phyloP scores from a whole-genome alignment of 2,888 invertebrate species.

The Aphelenchoides bicaudatus region DNA sequence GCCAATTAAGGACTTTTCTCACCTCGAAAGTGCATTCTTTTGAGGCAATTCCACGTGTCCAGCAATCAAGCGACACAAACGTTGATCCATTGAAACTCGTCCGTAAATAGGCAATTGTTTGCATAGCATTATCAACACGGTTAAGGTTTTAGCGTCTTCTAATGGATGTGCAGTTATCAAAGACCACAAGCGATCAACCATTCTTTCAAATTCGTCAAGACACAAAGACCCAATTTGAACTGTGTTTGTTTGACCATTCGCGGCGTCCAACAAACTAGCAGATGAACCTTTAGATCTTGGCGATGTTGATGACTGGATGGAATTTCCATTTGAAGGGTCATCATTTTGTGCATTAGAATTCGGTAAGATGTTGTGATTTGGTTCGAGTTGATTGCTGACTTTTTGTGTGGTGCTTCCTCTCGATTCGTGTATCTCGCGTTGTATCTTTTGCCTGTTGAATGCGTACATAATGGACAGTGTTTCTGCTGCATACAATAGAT shows the following conservation, averaged over 20 bases:
- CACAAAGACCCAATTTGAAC: constrained; percentile 2
- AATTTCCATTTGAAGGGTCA: constrained; percentile 24
- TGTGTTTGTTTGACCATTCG: background rate
- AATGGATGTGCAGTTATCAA: constrained; percentile 31
- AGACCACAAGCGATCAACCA: constrained; percentile 29
- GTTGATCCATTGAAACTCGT: constrained; percentile 29
- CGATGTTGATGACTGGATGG: background rate
- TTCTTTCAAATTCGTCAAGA: constrained; percentile 25
- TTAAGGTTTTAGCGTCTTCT: constrained; percentile 30
- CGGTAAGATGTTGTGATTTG: constrained; percentile 14
- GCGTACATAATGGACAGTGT: constrained; percentile 7
- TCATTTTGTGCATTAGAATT: background rate
- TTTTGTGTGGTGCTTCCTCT: too few species aligned
- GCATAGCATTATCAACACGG: constrained; percentile 25
- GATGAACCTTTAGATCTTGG: background rate
- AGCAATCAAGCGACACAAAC: constrained; percentile 34
- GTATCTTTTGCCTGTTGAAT: background rate
- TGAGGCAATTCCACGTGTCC: constrained; percentile 17
- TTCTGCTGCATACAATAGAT: constrained; percentile 23
- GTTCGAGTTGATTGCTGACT: constrained; percentile 18
- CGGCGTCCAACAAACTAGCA: too few species aligned
- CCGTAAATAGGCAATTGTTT: constrained; percentile 33
- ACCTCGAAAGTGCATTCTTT: background rate
- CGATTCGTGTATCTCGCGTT: too few species aligned
- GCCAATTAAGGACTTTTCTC: background rate